Percentiles rank a stretch among this genome's conserved stretches.
Conservation (phyloP, 2,888 invertebrate species). For the Cylindroiulus punctatus region DNA sequence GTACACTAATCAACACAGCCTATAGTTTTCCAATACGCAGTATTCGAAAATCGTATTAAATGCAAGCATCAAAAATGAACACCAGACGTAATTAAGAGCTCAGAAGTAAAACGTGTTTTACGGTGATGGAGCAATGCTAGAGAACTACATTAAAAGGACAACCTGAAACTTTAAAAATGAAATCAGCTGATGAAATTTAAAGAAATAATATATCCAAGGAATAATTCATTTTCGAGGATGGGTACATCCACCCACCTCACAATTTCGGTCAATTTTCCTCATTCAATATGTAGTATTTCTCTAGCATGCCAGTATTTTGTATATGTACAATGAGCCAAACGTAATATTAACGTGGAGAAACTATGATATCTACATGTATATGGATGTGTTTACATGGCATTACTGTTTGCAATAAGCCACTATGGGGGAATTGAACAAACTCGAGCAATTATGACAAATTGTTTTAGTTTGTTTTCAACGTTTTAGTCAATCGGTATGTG, state of each 20-base stretch:
- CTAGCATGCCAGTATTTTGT: no score
- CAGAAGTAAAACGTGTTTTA: neutral
- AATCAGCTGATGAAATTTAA: no score
- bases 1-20: no score
- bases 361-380: neutral
- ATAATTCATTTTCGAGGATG: no score
- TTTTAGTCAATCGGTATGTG: neutral
- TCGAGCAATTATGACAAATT: neutral
- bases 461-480: neutral
- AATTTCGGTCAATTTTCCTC: neutral
- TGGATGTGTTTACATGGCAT: neutral
- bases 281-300: neutral
- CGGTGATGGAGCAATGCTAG: neutral
- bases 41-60: no score
- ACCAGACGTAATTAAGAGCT: neutral
- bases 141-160: no score
- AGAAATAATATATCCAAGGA: no score
- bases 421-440: constrained; percentile 16
- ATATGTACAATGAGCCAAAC: no score
- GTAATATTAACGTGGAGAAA: neutral
- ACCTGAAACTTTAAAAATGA: neutral
- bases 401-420: neutral
- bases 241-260: neutral
- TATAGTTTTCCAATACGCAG: no score
- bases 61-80: neutral